A percentile compares a stretch with the other conserved stretches of the same genome.
Evolutionary conservation across 2,888 invertebrate genomes (phyloP).

Genomic region (Tetramorium bicarinatum): DNA sequence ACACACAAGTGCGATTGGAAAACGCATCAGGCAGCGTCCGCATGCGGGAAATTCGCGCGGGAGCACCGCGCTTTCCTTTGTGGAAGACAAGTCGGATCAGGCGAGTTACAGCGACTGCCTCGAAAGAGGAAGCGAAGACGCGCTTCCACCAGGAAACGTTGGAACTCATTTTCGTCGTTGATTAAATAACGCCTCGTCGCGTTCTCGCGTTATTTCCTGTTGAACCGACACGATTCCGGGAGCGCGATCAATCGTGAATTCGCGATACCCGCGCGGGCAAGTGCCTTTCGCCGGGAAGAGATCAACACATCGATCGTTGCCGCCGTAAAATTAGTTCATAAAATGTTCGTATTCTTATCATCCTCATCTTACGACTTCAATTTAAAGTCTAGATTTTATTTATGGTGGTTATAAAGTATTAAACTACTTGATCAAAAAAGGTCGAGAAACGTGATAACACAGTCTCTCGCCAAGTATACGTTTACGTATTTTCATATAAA

Average conservation of each 20-base stretch:
- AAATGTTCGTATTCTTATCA: slow-evolving; percentile 25
- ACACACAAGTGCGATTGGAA: slow-evolving; percentile 56
- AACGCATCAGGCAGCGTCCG: slow-evolving; percentile 17
- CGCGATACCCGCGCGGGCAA: not conserved
- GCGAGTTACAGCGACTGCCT: slow-evolving; percentile 58
- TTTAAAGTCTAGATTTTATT: slow-evolving; percentile 32
- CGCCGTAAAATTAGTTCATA: not conserved
- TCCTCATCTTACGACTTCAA: not conserved
- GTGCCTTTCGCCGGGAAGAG: slow-evolving; percentile 25
- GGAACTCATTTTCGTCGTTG: slow-evolving; percentile 57
- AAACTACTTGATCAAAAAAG: slow-evolving; percentile 8
- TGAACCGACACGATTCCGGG: slow-evolving; percentile 21
- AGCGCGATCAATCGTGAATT: slow-evolving; percentile 25
- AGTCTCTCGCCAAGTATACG: not conserved
- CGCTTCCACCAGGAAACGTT: slow-evolving; percentile 34
- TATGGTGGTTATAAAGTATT: not conserved
- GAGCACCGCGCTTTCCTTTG: slow-evolving; percentile 57
- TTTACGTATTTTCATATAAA: not conserved
- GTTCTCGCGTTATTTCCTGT: slow-evolving; percentile 55
- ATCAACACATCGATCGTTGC: not conserved
- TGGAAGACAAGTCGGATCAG: slow-evolving; percentile 44
- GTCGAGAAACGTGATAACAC: not conserved
- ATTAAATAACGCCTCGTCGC: slow-evolving; percentile 60
- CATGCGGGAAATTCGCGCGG: slow-evolving; percentile 64
- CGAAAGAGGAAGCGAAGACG: slow-evolving; percentile 60